phyloP scores from a whole-genome alignment of 2,888 invertebrate genomes.

The Nebria salina region DNA sequence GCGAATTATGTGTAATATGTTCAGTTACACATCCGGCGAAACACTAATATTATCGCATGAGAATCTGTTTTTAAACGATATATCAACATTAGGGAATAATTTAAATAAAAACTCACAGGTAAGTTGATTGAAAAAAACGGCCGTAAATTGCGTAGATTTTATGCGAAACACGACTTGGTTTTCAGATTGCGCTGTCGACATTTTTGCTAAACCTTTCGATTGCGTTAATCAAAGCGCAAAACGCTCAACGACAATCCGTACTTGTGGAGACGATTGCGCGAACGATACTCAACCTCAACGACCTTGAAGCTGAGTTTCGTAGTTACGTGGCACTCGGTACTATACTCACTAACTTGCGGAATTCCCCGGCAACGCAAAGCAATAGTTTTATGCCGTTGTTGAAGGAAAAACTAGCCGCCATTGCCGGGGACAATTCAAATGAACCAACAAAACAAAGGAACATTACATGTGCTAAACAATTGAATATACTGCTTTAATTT shows the following conservation, averaged over 20 bases:
- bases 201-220: slow-evolving; percentile 78
- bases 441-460: slow-evolving; percentile 31
- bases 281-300: slow-evolving; percentile 68
- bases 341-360: slow-evolving; percentile 60
- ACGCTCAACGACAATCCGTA: slow-evolving; percentile 64
- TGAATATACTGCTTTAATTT: slow-evolving; percentile 33
- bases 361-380: background rate
- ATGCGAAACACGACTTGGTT: slow-evolving; percentile 43
- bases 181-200: slow-evolving; percentile 79
- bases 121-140: slow-evolving; percentile 35
- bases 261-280: slow-evolving; percentile 67
- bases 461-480: slow-evolving; percentile 34
- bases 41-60: slow-evolving; percentile 68
- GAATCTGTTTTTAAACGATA: slow-evolving; percentile 67
- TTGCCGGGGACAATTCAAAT: background rate
- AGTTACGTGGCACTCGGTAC: slow-evolving; percentile 82
- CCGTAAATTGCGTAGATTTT: background rate
- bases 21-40: slow-evolving; percentile 75
- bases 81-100: slow-evolving; percentile 65
- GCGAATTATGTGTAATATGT: slow-evolving; percentile 84
- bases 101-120: slow-evolving; percentile 74
- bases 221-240: slow-evolving; percentile 67
- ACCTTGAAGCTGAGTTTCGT: slow-evolving; percentile 80
- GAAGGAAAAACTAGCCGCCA: slow-evolving; percentile 17
- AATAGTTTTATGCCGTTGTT: slow-evolving; percentile 9